These are phyloP conservation scores for Hyperoodon ampullatus DNA, from an alignment of 2,113 vertebrate genomes.

Conservation along the genomic window DNA sequence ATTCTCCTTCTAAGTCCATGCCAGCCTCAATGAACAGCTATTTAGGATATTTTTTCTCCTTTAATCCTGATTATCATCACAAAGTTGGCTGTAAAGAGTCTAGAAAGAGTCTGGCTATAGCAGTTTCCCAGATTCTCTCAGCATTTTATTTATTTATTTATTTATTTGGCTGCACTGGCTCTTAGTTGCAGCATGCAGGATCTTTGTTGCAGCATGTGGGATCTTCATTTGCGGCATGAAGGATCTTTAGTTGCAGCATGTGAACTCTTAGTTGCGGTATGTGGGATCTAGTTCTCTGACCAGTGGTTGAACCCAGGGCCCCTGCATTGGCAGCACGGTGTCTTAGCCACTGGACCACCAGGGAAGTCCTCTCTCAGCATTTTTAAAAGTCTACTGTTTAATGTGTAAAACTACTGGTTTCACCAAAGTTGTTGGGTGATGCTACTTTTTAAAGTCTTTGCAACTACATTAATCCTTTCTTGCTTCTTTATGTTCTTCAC, in stretches of 20 bases:
- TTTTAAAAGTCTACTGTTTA: background rate
- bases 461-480: background rate
- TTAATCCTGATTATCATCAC: background rate
- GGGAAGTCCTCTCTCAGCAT: background rate
- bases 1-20: background rate
- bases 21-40: background rate
- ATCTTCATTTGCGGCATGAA: no score
- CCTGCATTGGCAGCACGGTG: no score
- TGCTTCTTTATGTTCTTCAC: background rate
- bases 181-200: no score
- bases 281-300: no score
- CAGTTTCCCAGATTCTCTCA: background rate
- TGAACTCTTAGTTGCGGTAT: no score
- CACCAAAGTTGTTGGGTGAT: background rate
- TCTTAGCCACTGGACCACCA: no score
- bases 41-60: background rate
- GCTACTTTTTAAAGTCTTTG: background rate
- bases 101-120: background rate
- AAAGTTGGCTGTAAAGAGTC: background rate
- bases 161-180: no score
- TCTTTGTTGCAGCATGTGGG: no score
- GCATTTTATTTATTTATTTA: background rate
- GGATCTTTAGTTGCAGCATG: no score
- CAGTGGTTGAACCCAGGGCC: no score
- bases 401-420: background rate